These are phyloP conservation scores for Pelmatolapia mariae DNA, from an alignment of 2,113 vertebrate genomes.

Conservation along the genomic window DNA sequence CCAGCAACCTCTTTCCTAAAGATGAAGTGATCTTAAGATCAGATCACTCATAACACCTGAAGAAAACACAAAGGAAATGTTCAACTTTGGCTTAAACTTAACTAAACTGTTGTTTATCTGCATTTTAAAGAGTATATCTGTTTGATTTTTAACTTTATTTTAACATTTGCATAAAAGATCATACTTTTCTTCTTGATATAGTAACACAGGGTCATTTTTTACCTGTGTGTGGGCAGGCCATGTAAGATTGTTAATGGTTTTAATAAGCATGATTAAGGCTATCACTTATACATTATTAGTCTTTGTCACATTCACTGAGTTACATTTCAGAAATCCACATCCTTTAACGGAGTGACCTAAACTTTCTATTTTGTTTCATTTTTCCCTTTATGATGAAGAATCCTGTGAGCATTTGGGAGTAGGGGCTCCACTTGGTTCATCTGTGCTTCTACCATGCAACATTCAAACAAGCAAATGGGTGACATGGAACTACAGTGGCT, in stretches of 20 bases:
- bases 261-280: neutral
- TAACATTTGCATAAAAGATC: neutral
- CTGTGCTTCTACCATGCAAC: constrained; percentile 42
- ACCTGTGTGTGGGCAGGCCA: neutral
- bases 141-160: neutral
- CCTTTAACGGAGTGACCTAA: neutral
- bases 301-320: neutral
- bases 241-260: neutral
- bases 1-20: neutral
- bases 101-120: neutral
- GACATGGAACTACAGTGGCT: constrained; percentile 19
- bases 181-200: neutral
- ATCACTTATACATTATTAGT: neutral
- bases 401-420: neutral
- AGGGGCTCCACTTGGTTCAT: constrained; percentile 17
- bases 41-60: neutral
- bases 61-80: neutral
- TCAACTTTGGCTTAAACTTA: neutral
- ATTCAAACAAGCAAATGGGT: neutral
- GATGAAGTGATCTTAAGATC: neutral
- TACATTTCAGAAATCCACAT: neutral
- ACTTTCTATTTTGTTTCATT: neutral
- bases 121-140: neutral
- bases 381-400: neutral
- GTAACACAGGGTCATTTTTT: neutral